Base-by-base conservation (phyloP, 2,888 invertebrate genomes). In the Petrolisthes cinctipes region DNA sequence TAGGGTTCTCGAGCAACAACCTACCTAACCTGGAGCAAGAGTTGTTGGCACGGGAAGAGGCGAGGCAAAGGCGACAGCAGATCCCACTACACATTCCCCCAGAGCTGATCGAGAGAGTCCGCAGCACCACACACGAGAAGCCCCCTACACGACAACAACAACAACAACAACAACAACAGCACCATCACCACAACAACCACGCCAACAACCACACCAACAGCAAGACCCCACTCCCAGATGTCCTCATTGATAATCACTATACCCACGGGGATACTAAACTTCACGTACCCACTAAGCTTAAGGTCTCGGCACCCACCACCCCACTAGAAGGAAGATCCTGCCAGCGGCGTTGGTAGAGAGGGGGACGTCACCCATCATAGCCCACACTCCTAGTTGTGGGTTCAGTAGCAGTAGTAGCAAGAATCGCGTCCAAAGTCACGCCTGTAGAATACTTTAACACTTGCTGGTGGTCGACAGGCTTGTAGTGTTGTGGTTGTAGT, bases 181-280 rank as follows among this genome's bases (percentile, higher is more conserved):
- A 53, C 71, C 20, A 61, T 53, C 57, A 76, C 53, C 84, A 61
- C 79, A 23, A n/a, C 57, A 66, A 88, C 84, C 81, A 83, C 51
- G n/a, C 54, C 73, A 61, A 76, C 51, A 56, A 75, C 68, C 83
- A 71, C n/a, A 53, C 71, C 20, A 61, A 23, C 57, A 76, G 79
- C 56, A 17, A 56, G 57, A 66, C 78, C 14, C 82, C 51, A 4
- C 79, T 88, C 20, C 85, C 85, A 0, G 88, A 88, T 17, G 85
- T 88, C 82, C 88, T 85, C 78, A 85, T 88, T 51, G 88, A 85
- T 79, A 85, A 85, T 85, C 88, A 85, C 88, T 75, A 85, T 82
- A 11, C 75, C 51, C 82, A 66, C 20, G 61, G 61, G 54, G 85
- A 71, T 56, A 75, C 17, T 23, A 86, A 68, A 53, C 81, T 51